Base-by-base conservation (phyloP, 2,113 vertebrate genomes). In the Pelobates fuscus region DNA sequence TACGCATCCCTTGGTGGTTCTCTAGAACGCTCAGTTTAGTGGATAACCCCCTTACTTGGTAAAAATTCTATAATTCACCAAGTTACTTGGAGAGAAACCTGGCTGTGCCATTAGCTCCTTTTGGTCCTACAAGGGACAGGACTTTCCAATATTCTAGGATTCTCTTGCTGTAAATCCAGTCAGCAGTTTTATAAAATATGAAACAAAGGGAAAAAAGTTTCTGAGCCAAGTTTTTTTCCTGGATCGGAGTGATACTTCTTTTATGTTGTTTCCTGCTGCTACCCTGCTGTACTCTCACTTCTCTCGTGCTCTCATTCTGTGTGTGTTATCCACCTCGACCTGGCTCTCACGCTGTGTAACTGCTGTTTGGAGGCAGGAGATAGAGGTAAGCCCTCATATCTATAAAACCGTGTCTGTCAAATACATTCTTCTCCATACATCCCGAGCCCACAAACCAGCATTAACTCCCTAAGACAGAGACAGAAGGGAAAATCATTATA, bases 201-300 rank as follows among this genome's bases (percentile, higher is more conserved):
- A 84, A 85, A 81, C 65, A 78, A 80, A 54, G 68, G 61, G 30
- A 43, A 43, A 61, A 58, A 69, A 71, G 57, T 81, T 81, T 72
- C 65, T 5, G 78, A 75, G 75, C 80, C 80, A 86, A 82, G 79
- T 83, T 77, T 82, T 71, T 10, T 5, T 79, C 74, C 84, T 81
- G 80, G 75, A 88, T 82, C 81, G 80, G 71, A 79, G 81, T 80
- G 86, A 91, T 90, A 83, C 81, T 85, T 86, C 87, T 86, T 88
- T 82, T 80, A 79, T 88, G 85, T 89, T 83, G 88, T 89, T 92
- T 92, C 90, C 91, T 89, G 83, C 84, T 83, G 81, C 86, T 84
- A 78, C 32, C 78, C 84, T 73, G 57, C 44, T 67, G 63, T 66
- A 79, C 25, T 55, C 79, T 46, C 55, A 10, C 74, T 77, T 37